These are phyloP conservation scores for Zosterops japonicus DNA, from an alignment of 2,113 vertebrate genomes.

Conservation along the genomic window DNA sequence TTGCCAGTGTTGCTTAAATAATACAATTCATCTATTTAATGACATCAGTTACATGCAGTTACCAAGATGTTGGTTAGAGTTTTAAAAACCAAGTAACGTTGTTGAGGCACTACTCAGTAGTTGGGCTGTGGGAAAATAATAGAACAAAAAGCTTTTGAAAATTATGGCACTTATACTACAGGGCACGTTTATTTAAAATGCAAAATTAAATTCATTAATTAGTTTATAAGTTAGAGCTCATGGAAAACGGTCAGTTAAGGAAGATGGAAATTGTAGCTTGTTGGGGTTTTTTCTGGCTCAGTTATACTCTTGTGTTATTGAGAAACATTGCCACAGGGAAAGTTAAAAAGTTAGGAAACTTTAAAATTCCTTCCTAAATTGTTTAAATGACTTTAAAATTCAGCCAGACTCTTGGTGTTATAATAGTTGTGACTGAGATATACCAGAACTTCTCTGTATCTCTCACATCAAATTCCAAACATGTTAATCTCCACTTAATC, in stretches of 20 bases:
- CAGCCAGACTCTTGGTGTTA: background rate
- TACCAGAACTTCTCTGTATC: fast-evolving
- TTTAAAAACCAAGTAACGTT: background rate
- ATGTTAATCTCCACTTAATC: background rate
- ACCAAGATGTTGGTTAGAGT: background rate
- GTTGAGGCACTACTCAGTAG: background rate
- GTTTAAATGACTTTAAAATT: background rate
- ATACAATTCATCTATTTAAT: background rate
- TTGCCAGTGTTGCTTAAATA: background rate
- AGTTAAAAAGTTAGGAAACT: background rate
- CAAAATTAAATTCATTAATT: background rate
- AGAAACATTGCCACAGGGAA: background rate
- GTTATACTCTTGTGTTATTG: background rate
- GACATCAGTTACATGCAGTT: background rate
- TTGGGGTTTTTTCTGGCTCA: background rate
- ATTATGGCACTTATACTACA: background rate
- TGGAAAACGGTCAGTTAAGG: background rate
- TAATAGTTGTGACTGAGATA: background rate
- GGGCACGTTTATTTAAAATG: background rate
- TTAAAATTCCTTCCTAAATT: background rate
- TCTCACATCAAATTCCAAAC: background rate
- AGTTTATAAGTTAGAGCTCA: background rate
- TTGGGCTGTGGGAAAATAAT: background rate
- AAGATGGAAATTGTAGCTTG: background rate
- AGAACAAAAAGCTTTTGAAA: background rate